Percentiles rank a stretch among this genome's conserved stretches.
Conservation (phyloP, 2,888 invertebrate species). For the Pogonocherus hispidulus region DNA sequence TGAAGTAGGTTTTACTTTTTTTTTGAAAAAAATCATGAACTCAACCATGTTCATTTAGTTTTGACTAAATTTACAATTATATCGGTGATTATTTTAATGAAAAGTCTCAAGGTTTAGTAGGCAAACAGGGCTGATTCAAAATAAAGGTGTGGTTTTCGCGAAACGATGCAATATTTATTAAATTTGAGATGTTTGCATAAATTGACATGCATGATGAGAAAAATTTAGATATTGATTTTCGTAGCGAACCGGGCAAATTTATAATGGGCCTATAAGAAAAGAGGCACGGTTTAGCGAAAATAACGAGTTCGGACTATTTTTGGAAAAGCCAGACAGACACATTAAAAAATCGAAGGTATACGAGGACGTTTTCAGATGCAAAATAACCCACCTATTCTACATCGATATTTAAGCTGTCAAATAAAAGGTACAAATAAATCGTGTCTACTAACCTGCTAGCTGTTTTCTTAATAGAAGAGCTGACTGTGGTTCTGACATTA, state of each 20-base stretch:
- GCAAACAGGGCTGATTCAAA: not conserved
- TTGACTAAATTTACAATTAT: not conserved
- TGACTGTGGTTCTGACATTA: conserved; percentile 97
- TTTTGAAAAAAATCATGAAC: conserved; percentile 36
- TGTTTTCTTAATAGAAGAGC: conserved; percentile 95
- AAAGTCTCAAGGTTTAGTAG: not conserved
- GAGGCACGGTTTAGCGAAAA: conserved; percentile 34
- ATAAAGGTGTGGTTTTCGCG: conserved; percentile 28
- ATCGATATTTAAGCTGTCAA: conserved; percentile 31
- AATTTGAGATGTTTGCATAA: conserved; percentile 29
- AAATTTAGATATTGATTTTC: conserved; percentile 48
- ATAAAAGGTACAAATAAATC: conserved; percentile 33
- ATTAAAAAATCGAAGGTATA: conserved; percentile 53
- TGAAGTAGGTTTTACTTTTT: conserved; percentile 14
- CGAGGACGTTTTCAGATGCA: conserved; percentile 49
- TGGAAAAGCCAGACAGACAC: conserved; percentile 45
- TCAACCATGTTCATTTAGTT: conserved; percentile 35
- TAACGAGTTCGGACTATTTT: conserved; percentile 49
- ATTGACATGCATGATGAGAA: conserved; percentile 43
- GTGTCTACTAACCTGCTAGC: conserved; percentile 85
- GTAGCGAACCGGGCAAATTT: conserved; percentile 21
- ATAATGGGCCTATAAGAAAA: not conserved
- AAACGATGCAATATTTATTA: conserved; percentile 7
- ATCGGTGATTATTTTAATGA: not conserved
- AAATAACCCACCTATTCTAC: conserved; percentile 36